Conservation (phyloP, 2,113 vertebrate species). For the Dicerorhinus sumatrensis region DNA sequence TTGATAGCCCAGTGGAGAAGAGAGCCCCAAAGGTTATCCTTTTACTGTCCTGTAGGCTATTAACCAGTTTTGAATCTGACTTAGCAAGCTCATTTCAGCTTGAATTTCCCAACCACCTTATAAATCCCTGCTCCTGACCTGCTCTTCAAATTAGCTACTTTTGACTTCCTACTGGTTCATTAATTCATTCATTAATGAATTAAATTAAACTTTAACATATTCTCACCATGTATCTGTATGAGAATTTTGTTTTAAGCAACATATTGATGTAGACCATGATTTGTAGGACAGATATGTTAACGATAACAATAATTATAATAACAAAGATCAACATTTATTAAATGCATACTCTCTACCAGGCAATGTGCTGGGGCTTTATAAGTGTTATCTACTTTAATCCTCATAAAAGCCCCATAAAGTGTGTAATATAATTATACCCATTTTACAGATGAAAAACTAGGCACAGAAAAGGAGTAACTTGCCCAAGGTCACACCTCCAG, state of each 20-base stretch:
- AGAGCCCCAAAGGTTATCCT: neutral
- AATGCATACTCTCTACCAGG: neutral
- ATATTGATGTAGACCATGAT: too few species aligned
- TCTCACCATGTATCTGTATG: neutral
- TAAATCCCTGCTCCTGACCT: neutral
- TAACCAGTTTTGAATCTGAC: neutral
- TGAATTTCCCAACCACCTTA: neutral
- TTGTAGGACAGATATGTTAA: neutral
- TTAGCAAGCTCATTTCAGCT: neutral
- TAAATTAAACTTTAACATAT: neutral
- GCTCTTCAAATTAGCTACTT: neutral
- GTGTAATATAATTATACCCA: neutral
- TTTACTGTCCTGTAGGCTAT: neutral
- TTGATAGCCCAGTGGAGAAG: neutral
- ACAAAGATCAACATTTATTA: neutral
- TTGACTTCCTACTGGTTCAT: neutral
- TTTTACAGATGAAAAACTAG: neutral
- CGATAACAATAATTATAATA: neutral
- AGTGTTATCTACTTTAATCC: neutral
- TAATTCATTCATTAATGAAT: neutral
- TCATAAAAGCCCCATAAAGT: neutral
- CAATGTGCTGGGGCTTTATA: neutral
- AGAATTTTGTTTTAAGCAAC: neutral
- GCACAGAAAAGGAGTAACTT: neutral
- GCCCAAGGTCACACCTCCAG: neutral